These are phyloP conservation scores for Zonitis immaculata DNA, from an alignment of 2,888 invertebrate genomes.

Conservation along the genomic window DNA sequence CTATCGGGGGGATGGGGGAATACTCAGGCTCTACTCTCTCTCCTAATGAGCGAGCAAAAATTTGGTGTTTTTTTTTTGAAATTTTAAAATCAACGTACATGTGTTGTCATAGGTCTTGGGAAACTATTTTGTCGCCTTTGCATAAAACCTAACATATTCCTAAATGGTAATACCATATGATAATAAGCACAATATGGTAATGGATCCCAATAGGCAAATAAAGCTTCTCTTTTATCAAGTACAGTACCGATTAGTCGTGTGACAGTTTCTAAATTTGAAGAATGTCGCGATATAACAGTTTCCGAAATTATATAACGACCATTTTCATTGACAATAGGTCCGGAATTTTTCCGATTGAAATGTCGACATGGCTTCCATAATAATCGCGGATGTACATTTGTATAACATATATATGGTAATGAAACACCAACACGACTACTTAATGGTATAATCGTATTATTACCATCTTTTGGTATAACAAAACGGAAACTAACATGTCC, in stretches of 20 bases:
- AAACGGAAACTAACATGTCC: conserved; percentile 77
- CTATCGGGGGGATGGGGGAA: conserved; percentile 9
- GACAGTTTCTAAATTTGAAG: conserved; percentile 52
- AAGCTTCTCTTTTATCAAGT: conserved; percentile 71
- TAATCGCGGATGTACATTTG: conserved; percentile 61
- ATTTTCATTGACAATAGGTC: conserved; percentile 49
- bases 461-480: conserved; percentile 57
- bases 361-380: conserved; percentile 62
- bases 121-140: conserved; percentile 49
- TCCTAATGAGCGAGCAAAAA: conserved; percentile 30
- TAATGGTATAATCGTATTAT: conserved; percentile 55
- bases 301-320: conserved; percentile 59
- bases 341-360: conserved; percentile 55
- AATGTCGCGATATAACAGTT: conserved; percentile 51
- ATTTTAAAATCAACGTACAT: conserved; percentile 44
- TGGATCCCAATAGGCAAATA: conserved; percentile 82
- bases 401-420: conserved; percentile 75
- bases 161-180: conserved; percentile 70
- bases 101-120: conserved; percentile 44
- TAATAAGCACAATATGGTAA: conserved; percentile 82
- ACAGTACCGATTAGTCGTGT: conserved; percentile 63
- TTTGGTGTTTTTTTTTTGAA: too few relatives aligned
- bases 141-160: conserved; percentile 55
- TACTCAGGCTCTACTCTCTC: conserved; percentile 43
- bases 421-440: conserved; percentile 76